These are phyloP conservation scores for Sebastes wilsoni DNA, from an alignment of 2,797 vertebrate species.

Conservation along the genomic window DNA sequence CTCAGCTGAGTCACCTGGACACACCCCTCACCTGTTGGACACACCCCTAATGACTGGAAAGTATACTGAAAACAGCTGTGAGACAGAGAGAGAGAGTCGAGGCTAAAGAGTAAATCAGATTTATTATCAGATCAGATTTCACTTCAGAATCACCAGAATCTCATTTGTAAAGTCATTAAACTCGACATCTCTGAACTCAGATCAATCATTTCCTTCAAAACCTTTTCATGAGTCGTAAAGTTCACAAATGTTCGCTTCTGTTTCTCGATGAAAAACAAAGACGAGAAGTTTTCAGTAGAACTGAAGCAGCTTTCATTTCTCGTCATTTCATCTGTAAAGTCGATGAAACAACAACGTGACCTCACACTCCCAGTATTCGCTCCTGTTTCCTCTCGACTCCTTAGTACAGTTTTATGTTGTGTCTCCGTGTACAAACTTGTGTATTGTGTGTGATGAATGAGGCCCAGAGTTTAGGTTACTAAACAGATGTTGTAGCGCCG, in stretches of 20 bases:
- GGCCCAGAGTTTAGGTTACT: background rate
- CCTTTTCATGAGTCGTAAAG: background rate
- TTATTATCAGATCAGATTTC: background rate
- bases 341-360: background rate
- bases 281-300: background rate
- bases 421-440: background rate
- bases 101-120: background rate
- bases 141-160: background rate
- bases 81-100: background rate
- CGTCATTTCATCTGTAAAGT: background rate
- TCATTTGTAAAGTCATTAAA: background rate
- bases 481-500: constrained; percentile 23
- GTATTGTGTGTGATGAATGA: background rate
- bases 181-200: background rate
- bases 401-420: background rate
- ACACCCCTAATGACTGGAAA: background rate
- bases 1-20: constrained; percentile 25
- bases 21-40: constrained; percentile 23
- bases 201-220: background rate
- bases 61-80: background rate
- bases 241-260: background rate
- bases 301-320: background rate
- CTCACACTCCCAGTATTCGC: constrained; percentile 9
- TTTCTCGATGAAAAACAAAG: background rate
- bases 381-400: background rate